A percentile compares a stretch with the other conserved stretches of the same genome.
phyloP scores from a whole-genome alignment of 1,140 invertebrate genomes.

The Drosophila ambigua region DNA sequence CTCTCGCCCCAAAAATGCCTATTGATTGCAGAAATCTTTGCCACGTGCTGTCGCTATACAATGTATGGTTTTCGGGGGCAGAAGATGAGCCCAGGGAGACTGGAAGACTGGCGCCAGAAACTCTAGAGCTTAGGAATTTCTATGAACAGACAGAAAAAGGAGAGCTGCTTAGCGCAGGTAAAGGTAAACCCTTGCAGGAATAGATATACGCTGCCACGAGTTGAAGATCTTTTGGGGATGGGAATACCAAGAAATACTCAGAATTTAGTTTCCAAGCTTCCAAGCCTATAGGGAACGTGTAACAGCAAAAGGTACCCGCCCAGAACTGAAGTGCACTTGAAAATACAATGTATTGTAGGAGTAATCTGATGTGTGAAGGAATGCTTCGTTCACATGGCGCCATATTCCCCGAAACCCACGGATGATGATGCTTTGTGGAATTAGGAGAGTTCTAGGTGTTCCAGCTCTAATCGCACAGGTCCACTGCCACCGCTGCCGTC shows the following conservation, averaged over 20 bases:
- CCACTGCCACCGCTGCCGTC: background rate
- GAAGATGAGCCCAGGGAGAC: background rate
- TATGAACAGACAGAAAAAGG: too few relatives aligned
- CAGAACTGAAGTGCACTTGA: conserved; percentile 10
- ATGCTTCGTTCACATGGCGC: conserved; percentile 45
- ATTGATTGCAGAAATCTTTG: conserved; percentile 53
- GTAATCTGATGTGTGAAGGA: conserved; percentile 50
- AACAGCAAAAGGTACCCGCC: conserved; percentile 4
- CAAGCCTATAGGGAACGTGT: too few relatives aligned
- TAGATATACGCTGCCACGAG: too few relatives aligned
- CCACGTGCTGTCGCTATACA: conserved; percentile 50
- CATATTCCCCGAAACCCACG: background rate
- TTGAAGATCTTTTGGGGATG: too few relatives aligned
- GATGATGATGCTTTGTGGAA: background rate
- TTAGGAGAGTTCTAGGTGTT: background rate
- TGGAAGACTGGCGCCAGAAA: too few relatives aligned
- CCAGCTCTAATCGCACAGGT: conserved; percentile 7
- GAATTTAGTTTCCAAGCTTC: too few relatives aligned
- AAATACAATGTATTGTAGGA: conserved; percentile 14
- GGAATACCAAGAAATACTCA: too few relatives aligned
- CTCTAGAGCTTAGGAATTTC: too few relatives aligned
- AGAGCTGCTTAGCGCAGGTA: too few relatives aligned
- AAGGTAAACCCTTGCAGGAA: too few relatives aligned
- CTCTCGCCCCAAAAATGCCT: conserved; percentile 27
- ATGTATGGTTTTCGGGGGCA: conserved; percentile 6